Evolutionary conservation across 2,888 invertebrate species (phyloP).

Genomic region (Syrista parreyssii): DNA sequence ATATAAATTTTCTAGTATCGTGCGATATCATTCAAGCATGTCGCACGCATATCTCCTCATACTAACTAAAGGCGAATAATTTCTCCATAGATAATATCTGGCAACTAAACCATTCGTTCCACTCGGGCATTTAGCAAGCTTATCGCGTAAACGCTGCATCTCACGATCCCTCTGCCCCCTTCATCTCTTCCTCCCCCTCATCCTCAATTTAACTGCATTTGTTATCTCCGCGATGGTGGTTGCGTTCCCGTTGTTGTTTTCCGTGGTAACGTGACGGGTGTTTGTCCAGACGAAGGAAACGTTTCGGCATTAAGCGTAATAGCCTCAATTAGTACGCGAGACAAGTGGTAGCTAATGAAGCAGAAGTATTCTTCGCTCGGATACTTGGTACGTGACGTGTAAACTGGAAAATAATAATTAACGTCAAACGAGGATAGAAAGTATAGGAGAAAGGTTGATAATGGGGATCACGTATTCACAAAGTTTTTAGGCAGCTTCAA

Average conservation of each 20-base stretch:
- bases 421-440: neutral
- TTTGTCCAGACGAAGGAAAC: slow-evolving; percentile 11
- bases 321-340: slow-evolving; percentile 22
- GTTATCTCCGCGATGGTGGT: neutral
- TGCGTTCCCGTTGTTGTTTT: neutral
- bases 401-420: slow-evolving; percentile 23
- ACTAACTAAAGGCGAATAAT: neutral
- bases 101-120: neutral
- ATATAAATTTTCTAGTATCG: neutral
- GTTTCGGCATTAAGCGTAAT: slow-evolving; percentile 24
- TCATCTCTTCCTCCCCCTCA: too few relatives aligned
- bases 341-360: slow-evolving; percentile 10
- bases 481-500: neutral
- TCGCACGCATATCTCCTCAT: neutral
- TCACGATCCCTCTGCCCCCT: neutral
- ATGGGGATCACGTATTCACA: neutral
- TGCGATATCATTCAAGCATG: neutral
- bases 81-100: neutral
- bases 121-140: neutral
- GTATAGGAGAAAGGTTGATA: neutral
- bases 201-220: neutral
- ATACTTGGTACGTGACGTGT: neutral
- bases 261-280: neutral
- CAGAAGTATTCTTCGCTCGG: neutral
- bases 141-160: neutral